Conservation (phyloP, 2,113 vertebrate species). For the Oreocharis arfaki region DNA sequence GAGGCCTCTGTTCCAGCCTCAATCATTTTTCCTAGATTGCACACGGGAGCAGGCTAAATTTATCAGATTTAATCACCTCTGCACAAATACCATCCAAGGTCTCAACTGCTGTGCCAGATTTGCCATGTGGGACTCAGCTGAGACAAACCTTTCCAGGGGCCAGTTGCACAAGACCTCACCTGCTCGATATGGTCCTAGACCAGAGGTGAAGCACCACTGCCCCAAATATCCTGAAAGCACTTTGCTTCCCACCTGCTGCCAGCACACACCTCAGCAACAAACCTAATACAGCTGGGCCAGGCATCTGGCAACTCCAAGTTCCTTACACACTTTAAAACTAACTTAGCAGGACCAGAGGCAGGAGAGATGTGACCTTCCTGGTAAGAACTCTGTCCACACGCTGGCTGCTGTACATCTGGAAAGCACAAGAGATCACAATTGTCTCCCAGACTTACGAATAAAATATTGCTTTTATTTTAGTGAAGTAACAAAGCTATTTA, state of each 20-base stretch:
- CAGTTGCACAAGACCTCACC: neutral
- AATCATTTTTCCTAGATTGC: neutral
- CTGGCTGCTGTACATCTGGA: neutral
- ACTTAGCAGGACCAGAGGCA: neutral
- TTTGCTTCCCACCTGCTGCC: neutral
- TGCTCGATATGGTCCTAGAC: neutral
- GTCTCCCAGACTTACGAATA: neutral
- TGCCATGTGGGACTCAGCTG: neutral
- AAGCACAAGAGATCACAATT: neutral
- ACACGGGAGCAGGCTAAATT: neutral
- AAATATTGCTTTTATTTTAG: conserved; percentile 62
- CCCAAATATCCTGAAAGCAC: neutral
- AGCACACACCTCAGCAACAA: neutral
- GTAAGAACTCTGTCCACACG: neutral
- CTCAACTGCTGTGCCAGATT: neutral
- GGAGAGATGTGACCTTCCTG: neutral
- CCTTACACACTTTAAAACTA: neutral
- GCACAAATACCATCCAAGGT: neutral
- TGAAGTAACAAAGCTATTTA: conserved; percentile 57
- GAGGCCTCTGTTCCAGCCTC: neutral
- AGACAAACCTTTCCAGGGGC: neutral
- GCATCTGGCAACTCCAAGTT: neutral
- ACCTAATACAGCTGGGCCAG: neutral
- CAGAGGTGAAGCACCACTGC: neutral
- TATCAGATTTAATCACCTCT: neutral